Evolutionary conservation across 1,140 invertebrate genomes (phyloP).

Genomic region (Drosophila kikkawai): DNA sequence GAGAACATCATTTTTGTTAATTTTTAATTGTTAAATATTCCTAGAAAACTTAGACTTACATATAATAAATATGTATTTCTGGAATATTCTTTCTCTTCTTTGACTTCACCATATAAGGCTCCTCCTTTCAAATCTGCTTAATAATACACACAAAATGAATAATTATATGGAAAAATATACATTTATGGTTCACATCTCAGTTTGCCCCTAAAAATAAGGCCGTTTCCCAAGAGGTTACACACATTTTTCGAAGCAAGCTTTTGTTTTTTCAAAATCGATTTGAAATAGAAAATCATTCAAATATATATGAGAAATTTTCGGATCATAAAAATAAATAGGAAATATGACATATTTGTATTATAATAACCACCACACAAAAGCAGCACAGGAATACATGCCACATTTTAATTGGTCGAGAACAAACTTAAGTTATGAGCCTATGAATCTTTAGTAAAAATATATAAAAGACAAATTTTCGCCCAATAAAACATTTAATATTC

Average conservation of each 20-base stretch:
- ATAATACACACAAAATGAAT: neutral
- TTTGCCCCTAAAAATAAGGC: neutral
- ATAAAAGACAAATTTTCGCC: neutral
- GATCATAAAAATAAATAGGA: slow-evolving; percentile 4
- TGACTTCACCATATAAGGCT: neutral
- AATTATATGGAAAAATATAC: neutral
- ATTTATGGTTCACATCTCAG: neutral
- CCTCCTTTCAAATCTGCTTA: neutral
- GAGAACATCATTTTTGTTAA: neutral
- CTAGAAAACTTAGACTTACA: neutral
- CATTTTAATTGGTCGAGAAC: slow-evolving; percentile 2
- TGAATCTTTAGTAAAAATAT: slow-evolving; percentile 7
- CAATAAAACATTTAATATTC: slow-evolving; percentile 20
- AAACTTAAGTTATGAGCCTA: slow-evolving; percentile 14
- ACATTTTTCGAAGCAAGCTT: neutral
- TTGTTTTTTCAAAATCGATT: neutral
- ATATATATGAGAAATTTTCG: neutral
- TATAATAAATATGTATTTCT: neutral
- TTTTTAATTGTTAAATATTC: neutral
- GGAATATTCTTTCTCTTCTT: neutral
- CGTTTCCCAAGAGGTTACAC: neutral
- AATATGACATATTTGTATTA: slow-evolving; percentile 16
- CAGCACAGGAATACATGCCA: neutral
- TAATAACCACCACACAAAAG: slow-evolving; percentile 5
- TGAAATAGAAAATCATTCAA: neutral